Evolutionary conservation across 2,113 vertebrate genomes (phyloP).

Genomic region (Dolichotis patagonum): DNA sequence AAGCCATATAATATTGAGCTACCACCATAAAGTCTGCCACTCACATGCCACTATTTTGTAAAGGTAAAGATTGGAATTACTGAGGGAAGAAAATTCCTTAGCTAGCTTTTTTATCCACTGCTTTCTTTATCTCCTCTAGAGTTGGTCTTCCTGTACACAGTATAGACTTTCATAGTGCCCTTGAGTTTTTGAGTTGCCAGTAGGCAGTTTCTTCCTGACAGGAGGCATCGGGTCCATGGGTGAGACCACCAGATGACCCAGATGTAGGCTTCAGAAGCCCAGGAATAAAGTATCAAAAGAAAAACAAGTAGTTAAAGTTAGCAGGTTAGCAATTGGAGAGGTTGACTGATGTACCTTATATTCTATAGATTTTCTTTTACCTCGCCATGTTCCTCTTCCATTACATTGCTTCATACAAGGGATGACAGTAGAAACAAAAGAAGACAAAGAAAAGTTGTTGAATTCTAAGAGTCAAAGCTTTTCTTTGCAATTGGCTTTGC

Average conservation of each 20-base stretch:
- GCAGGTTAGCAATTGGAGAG: background rate
- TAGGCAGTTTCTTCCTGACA: background rate
- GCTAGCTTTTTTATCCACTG: background rate
- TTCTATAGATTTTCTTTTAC: background rate
- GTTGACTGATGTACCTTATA: background rate
- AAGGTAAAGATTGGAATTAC: background rate
- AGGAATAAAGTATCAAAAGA: background rate
- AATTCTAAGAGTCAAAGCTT: background rate
- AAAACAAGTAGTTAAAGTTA: background rate
- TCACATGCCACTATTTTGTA: background rate
- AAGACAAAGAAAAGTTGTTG: background rate
- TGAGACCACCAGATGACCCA: background rate
- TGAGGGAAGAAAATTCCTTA: background rate
- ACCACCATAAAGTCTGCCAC: background rate
- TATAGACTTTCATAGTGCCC: background rate
- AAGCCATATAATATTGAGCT: background rate
- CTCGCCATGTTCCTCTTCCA: background rate
- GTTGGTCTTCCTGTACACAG: background rate
- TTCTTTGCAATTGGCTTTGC: background rate
- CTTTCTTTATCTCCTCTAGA: constrained; percentile 6
- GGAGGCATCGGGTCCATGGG: background rate
- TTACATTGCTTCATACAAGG: background rate
- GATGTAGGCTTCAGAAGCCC: background rate
- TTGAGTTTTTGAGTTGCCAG: background rate
- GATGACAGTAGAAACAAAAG: background rate